Evolutionary conservation across 2,888 invertebrate species (phyloP), one percentile per base, ranked within the genome.

Genomic region (Acronicta leporina): DNA sequence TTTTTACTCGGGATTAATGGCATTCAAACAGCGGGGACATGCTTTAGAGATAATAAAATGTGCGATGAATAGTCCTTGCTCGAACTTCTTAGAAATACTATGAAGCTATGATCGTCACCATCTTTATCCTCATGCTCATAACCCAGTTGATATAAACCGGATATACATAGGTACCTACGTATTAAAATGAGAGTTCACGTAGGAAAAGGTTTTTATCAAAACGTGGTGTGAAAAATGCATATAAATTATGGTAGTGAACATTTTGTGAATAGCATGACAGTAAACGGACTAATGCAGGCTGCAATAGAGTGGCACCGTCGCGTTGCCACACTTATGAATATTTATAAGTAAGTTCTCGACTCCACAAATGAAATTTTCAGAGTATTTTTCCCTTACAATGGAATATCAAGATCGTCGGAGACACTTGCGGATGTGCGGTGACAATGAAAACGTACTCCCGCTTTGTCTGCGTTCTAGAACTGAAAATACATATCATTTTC

Each of bases 301-400:
- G 54, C 54, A 30, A 46, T 20, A 30, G 14, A 63, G 41, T 16
- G 49, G 50, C 45, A 58, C 57, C 59, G 46, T 48, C 47, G 61
- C 54, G 45, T 43, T 57, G 45, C 43, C 49, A 42, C 43, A 56
- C 60, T 61, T 61, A 71, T 82, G 81, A 79, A 81, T 83, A 81
- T 82, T 82, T 77, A 82, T 75, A 73, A 72, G 50, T 65, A 73
- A 72, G 50, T 65, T 52, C 57, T 64, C 46, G 59, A 72, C 69
- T 63, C 55, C 43, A 52, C 69, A 75, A 73, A 74, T 76, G 70
- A 80, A 77, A 74, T 74, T 78, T 68, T 70, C 67, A 45, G 43
- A 75, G 64, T 58, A 81, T 79, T 79, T 20, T 79, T 78, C 73
- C 74, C 63, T 73, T 43, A 74, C 72, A 78, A 78, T 75, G 69